Percentiles rank a stretch among this genome's conserved stretches.
These are phyloP conservation scores for Copidosoma aretas DNA, from an alignment of 2,888 invertebrate genomes.

Conservation along the genomic window DNA sequence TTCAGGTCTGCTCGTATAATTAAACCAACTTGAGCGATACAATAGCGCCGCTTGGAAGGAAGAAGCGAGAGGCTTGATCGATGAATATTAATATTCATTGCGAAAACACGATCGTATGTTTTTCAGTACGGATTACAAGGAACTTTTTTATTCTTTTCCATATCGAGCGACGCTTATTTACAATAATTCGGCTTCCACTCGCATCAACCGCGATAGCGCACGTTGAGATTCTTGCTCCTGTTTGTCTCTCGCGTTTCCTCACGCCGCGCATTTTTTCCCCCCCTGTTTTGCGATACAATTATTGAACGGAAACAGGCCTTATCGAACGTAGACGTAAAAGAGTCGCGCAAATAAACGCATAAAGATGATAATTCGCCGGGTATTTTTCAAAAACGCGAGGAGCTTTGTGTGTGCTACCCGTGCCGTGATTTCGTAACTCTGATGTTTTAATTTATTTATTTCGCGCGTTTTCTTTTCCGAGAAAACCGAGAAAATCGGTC, in stretches of 20 bases:
- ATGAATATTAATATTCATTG: constrained; percentile 2
- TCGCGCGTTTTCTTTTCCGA: neutral
- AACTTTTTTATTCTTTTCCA: no score
- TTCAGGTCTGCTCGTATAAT: constrained; percentile 14
- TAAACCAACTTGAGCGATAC: constrained; percentile 6
- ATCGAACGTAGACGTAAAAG: neutral
- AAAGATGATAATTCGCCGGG: no score
- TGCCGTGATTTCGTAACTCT: no score
- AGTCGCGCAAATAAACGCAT: neutral
- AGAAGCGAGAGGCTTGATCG: neutral
- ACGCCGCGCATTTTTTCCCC: neutral
- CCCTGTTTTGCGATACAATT: neutral
- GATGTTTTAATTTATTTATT: no score
- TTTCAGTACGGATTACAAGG: no score
- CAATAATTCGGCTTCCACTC: neutral
- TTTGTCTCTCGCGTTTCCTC: neutral
- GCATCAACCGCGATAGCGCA: neutral
- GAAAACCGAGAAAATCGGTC: neutral
- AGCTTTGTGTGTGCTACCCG: no score
- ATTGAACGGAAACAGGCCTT: neutral
- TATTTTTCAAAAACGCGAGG: no score
- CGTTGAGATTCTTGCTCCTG: neutral
- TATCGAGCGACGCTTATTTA: neutral
- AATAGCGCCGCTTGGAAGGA: neutral
- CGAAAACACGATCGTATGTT: neutral